A percentile compares a stretch with the other conserved stretches of the same genome.
These are phyloP conservation scores for Cettia cetti DNA, from an alignment of 2,113 vertebrate genomes.

Conservation along the genomic window DNA sequence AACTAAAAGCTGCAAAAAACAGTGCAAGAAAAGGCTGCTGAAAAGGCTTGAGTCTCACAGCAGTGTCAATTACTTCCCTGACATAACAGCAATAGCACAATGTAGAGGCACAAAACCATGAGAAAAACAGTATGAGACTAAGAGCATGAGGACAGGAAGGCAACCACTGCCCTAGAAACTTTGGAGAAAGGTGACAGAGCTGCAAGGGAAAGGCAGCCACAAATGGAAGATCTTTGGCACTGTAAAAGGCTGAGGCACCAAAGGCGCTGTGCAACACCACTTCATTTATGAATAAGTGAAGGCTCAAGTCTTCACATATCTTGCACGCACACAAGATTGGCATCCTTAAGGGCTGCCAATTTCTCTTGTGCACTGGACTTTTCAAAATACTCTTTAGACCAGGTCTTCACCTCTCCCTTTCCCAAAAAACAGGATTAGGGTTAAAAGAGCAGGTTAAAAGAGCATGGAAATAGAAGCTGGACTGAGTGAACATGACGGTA, in stretches of 20 bases:
- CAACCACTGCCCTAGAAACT: neutral
- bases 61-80: neutral
- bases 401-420: neutral
- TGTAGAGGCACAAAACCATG: neutral
- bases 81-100: neutral
- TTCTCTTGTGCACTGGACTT: neutral
- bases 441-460: neutral
- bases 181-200: neutral
- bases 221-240: neutral
- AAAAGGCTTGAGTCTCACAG: neutral
- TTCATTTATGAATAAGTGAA: neutral
- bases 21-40: neutral
- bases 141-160: neutral
- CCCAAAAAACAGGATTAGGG: too few relatives aligned
- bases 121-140: neutral
- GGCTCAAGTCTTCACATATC: neutral
- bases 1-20: neutral
- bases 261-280: neutral
- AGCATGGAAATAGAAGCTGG: neutral
- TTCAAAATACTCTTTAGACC: neutral
- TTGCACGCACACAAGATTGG: neutral
- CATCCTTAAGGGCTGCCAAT: neutral
- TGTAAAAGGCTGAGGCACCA: neutral
- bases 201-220: neutral
- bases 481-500: neutral